Evolutionary conservation across 2,888 invertebrate species (phyloP), one percentile per base, ranked within the genome.

Genomic region (Tigriopus californicus): DNA sequence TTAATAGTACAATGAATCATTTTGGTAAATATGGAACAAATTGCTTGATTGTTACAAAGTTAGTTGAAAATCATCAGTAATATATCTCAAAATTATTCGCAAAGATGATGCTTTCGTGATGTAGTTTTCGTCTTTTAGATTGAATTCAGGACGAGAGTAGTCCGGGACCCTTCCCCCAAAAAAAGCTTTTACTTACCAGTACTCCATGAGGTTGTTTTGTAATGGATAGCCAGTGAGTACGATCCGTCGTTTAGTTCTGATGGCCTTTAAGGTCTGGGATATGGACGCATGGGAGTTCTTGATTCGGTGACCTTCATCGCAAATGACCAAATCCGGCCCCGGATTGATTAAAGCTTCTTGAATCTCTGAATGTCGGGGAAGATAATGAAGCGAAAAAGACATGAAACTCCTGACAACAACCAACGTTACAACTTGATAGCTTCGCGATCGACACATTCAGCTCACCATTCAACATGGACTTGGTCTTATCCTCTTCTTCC

Each of bases 261-360:
- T 92, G 68, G 89, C 87, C 69, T 95, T 95, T 46, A 98, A 75
- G 42, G 22, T 55, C 69, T 87, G 82, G 0, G 95, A 92, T 66
- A 94, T 95, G 62, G 91, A 90, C 1, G 98, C 94, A 68, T 92
- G 91, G 0, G 92, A 87, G 71, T 97, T 98, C 72, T 98, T 98
- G 64, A 98, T 98, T 20, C 95, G 78, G 71, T 98, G 98, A 0
- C 97, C 94, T 72, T 94, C 94, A 66, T 94, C 94, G 69, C 94
- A 94, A 63, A 94, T 89, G 0, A 94, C 86, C 57, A 92, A 73
- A 73, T 94, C 92, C 0, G 94, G 92, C 0, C 94, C 94, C 0
- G 92, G 92, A 66, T 81, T 81, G 0, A 92, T 85, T 42, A 95
- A 71, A 0, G 89, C 86, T 63, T 79, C 77, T 66, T 86, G 84